Evolutionary conservation across 2,888 invertebrate species (phyloP).

Genomic region (Drosophila mayaguana): DNA sequence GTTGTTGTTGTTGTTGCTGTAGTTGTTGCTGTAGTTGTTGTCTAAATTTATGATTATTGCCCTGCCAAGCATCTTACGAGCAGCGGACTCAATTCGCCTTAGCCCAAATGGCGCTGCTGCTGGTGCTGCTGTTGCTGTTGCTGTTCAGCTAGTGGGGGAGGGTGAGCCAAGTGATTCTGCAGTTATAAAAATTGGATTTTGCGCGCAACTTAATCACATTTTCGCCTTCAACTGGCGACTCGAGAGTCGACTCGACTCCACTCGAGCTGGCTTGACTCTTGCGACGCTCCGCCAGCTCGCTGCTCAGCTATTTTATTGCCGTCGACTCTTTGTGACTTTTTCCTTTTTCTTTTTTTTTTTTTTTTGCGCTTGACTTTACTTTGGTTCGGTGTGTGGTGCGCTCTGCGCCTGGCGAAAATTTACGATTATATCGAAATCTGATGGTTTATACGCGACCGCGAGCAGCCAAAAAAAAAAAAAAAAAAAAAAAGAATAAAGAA

Average conservation of each 20-base stretch:
- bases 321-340: conserved; percentile 77
- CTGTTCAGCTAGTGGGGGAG: conserved; percentile 56
- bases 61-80: conserved; percentile 80
- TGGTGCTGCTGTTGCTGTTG: conserved; percentile 19
- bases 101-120: conserved; percentile 61
- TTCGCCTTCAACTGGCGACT: conserved; percentile 77
- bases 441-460: conserved; percentile 77
- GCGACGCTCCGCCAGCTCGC: conserved; percentile 32
- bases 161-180: conserved; percentile 76
- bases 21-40: conserved; percentile 69
- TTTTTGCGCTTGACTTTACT: conserved; percentile 18
- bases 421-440: conserved; percentile 81
- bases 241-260: conserved; percentile 47
- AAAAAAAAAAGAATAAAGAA: neutral
- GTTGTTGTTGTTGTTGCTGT: conserved; percentile 24
- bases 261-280: conserved; percentile 49
- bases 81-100: conserved; percentile 79
- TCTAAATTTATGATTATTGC: conserved; percentile 80
- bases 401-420: conserved; percentile 74
- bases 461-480: conserved; percentile 40
- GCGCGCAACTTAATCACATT: conserved; percentile 81
- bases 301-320: conserved; percentile 76
- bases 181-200: conserved; percentile 80
- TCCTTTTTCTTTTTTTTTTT: conserved; percentile 15
- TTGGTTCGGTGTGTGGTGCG: conserved; percentile 57